Percentiles rank a stretch among this genome's conserved stretches.
phyloP scores from a whole-genome alignment of 2,113 vertebrate species.

The Nycticorax nycticorax region DNA sequence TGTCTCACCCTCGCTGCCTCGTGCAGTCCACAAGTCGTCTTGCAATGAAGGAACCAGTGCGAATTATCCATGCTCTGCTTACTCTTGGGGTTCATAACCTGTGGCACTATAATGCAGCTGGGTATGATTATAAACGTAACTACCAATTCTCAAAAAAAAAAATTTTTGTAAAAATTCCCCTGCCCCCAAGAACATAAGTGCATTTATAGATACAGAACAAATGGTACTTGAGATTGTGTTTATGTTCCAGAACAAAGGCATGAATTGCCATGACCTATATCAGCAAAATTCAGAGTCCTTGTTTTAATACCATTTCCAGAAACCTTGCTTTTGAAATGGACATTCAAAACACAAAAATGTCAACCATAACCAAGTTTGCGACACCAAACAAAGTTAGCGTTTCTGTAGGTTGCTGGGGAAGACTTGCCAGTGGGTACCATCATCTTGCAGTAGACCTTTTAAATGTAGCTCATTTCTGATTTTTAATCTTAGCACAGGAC shows the following conservation, averaged over 20 bases:
- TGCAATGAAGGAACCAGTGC: background rate
- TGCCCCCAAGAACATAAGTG: background rate
- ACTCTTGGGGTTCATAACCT: background rate
- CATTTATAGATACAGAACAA: background rate
- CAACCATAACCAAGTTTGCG: background rate
- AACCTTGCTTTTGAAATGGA: background rate
- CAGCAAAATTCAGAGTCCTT: background rate
- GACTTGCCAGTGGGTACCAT: background rate
- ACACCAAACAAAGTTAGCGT: background rate
- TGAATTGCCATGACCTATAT: background rate
- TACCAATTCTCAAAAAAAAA: background rate
- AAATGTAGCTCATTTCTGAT: background rate
- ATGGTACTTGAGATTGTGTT: background rate
- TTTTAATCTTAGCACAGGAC: conserved; percentile 17
- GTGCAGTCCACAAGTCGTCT: accelerated
- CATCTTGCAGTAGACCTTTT: background rate
- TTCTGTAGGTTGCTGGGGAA: background rate
- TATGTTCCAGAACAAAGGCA: background rate
- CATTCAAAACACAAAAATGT: background rate
- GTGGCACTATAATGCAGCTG: background rate
- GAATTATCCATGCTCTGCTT: background rate
- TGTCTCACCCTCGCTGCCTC: background rate
- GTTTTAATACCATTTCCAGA: background rate
- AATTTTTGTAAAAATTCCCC: background rate
- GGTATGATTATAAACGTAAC: accelerated